Conservation (phyloP, 2,797 vertebrate genomes). For the Mycteria americana region DNA sequence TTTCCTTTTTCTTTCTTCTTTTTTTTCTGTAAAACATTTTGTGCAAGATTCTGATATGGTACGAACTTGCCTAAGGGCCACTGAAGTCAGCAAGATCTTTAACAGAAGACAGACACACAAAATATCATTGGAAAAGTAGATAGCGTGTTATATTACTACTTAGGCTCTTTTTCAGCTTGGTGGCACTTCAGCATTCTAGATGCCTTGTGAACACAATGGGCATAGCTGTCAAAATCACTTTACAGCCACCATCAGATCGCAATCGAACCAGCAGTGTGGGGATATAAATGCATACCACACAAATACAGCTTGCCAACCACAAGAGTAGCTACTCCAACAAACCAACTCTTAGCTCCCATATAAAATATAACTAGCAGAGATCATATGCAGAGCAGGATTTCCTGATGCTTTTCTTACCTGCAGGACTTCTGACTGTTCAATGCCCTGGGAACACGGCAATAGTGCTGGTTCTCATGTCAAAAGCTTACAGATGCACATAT, state of each 20-base stretch:
- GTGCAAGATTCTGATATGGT: neutral
- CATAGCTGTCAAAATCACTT: neutral
- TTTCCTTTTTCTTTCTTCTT: neutral
- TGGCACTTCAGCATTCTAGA: neutral
- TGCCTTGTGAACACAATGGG: neutral
- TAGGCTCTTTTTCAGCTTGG: neutral
- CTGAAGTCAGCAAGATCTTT: neutral
- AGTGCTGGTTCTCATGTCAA: conserved; percentile 30
- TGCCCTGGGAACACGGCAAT: conserved; percentile 38
- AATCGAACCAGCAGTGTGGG: neutral
- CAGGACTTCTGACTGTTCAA: neutral
- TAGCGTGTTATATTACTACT: neutral
- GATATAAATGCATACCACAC: neutral
- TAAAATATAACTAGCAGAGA: conserved; percentile 7
- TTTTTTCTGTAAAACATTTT: neutral
- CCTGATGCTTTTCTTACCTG: conserved; percentile 55
- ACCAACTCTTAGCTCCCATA: neutral
- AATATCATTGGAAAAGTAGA: neutral
- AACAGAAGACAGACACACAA: neutral
- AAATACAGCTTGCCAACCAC: neutral
- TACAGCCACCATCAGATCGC: neutral
- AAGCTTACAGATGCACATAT: conserved; percentile 14
- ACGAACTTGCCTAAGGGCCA: neutral
- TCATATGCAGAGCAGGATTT: conserved; percentile 34
- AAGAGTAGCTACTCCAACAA: neutral